Conservation (phyloP, 1,140 invertebrate genomes). For the Aphaenogaster floridana region DNA sequence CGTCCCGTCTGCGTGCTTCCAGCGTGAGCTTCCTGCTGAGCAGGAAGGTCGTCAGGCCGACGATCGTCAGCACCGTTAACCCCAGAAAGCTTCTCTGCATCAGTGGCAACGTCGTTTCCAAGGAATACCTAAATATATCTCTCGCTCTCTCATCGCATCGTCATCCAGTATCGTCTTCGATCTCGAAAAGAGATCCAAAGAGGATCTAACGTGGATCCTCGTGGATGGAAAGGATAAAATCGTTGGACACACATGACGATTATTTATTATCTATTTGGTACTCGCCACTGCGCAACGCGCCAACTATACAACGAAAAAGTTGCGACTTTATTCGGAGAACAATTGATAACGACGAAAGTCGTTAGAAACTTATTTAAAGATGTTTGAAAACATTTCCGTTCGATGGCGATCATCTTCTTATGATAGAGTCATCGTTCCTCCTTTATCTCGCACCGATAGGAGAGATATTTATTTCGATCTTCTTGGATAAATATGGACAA, state of each 20-base stretch:
- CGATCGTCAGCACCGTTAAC: slow-evolving; percentile 68
- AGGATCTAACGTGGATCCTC: neutral
- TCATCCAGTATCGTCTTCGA: neutral
- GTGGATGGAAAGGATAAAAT: neutral
- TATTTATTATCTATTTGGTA: neutral
- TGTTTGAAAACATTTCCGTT: neutral
- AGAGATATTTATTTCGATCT: neutral
- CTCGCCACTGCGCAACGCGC: neutral
- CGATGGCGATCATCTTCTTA: too few relatives aligned
- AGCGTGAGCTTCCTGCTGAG: slow-evolving; percentile 73
- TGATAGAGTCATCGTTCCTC: too few relatives aligned
- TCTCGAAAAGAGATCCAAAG: neutral
- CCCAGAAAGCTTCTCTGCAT: slow-evolving; percentile 76
- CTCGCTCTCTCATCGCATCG: slow-evolving; percentile 46
- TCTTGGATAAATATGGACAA: neutral
- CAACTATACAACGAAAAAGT: neutral
- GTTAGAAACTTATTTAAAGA: neutral
- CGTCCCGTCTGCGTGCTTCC: slow-evolving; percentile 72
- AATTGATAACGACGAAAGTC: neutral
- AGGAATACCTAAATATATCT: slow-evolving; percentile 33
- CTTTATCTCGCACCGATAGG: neutral
- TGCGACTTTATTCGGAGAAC: neutral
- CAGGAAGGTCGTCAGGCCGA: slow-evolving; percentile 75
- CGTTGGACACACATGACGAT: neutral
- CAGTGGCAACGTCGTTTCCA: slow-evolving; percentile 73